These are phyloP conservation scores for Coregonus suidteri DNA, from an alignment of 2,797 vertebrate species.

Conservation along the genomic window DNA sequence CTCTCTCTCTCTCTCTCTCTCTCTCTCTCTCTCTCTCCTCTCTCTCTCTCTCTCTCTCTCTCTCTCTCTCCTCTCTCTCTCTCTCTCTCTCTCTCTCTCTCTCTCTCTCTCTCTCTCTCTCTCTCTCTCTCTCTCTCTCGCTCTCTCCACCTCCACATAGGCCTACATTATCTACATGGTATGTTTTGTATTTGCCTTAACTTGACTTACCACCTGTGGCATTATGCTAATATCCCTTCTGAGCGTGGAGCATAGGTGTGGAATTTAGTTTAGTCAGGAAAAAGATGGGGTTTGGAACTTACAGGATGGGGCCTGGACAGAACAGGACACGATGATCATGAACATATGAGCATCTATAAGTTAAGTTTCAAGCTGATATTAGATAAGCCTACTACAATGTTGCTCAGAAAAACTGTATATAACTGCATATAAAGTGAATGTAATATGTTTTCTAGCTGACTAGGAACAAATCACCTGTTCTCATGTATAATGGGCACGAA, in stretches of 20 bases:
- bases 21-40: not conserved
- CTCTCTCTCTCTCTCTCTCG: not conserved
- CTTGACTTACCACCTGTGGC: not conserved
- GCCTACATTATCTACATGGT: not conserved
- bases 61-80: no score
- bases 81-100: not conserved
- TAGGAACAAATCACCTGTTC: constrained; percentile 42
- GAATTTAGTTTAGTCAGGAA: not conserved
- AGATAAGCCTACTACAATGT: not conserved
- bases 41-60: not conserved
- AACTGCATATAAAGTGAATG: not conserved
- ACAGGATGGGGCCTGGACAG: not conserved
- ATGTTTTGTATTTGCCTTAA: not conserved
- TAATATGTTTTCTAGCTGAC: constrained; percentile 39
- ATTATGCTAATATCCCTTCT: not conserved
- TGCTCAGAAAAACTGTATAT: not conserved
- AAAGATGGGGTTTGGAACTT: not conserved
- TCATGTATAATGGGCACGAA: constrained; percentile 23
- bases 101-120: not conserved
- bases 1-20: not conserved
- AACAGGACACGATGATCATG: no score
- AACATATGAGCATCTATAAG: not conserved
- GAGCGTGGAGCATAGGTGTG: not conserved
- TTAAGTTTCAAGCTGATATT: not conserved
- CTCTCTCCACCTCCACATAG: not conserved